Evolutionary conservation across 2,113 vertebrate species (phyloP), one percentile per base, ranked within the genome.

Genomic region (Ascaphus truei): DNA sequence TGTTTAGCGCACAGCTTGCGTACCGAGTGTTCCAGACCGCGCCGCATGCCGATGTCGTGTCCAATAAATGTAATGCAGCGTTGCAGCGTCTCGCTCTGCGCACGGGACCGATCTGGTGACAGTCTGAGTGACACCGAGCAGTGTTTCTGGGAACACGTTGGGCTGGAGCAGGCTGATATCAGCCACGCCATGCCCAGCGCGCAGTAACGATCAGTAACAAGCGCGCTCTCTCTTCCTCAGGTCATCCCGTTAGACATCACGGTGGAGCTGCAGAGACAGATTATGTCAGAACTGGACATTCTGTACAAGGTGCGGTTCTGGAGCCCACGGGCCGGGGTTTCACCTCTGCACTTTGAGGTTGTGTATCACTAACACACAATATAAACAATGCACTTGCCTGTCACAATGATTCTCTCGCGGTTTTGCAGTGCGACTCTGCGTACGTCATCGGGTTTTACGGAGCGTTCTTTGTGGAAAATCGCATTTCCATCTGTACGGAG

Each of bases 381-480:
- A 26, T 6, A n/a, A 12, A 26, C 11, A n/a, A 10, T 29, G 52
- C 18, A 22, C 33, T 4, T 22, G 9, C 72, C 5, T 30, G 10
- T 61, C 67, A 47, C 3, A 3, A 22, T 45, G 27, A 52, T 39
- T 37, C 20, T 30, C 22, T 80, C 73, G 79, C 57, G 84, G 33
- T 69, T 76, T 89, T 90, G 22, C 91, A 99, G 97, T 99, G 97
- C 52, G 96, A 98, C 82, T 99, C 97, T 0, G 93, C 93, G 0
- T 99, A 96, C 80, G 99, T 99, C 86, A 99, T 99, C 88, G 96
- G 94, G 68, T 99, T 99, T 93, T 99, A 99, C 75, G 95, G 96
- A 62, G 96, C 96, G 73, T 99, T 99, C 88, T 99, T 99, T 79
- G 94, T 98, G 72, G 97, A 99, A 84, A 99, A 99, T 89, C 90